phyloP scores from a whole-genome alignment of 2,797 vertebrate genomes.

The Naso thynnoides region DNA sequence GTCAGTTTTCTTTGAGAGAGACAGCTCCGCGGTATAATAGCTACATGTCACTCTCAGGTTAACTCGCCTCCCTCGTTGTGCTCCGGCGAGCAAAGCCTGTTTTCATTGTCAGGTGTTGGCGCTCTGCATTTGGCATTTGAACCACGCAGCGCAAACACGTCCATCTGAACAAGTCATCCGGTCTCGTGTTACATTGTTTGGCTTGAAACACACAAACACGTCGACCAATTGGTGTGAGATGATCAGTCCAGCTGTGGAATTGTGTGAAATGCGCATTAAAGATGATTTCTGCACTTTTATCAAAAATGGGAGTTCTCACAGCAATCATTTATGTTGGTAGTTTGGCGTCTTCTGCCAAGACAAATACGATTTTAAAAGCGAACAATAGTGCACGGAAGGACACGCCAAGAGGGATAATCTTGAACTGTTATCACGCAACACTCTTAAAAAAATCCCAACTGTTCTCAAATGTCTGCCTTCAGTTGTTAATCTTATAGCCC shows the following conservation, averaged over 20 bases:
- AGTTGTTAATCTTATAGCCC: neutral
- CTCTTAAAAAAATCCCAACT: neutral
- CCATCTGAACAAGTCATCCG: constrained; percentile 15
- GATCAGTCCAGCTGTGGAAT: neutral
- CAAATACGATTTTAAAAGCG: neutral
- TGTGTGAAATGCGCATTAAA: neutral
- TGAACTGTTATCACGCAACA: constrained; percentile 6
- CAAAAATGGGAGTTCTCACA: neutral
- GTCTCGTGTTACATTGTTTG: constrained; percentile 25
- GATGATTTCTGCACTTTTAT: neutral
- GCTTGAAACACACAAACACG: constrained; percentile 6
- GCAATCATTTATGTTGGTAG: neutral
- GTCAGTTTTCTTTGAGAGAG: constrained; percentile 37
- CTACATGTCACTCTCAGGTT: constrained; percentile 63
- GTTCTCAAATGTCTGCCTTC: neutral
- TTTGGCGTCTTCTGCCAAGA: too few relatives aligned
- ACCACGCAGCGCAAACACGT: constrained; percentile 21
- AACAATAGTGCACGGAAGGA: neutral
- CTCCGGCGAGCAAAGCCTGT: constrained; percentile 50
- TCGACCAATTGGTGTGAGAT: constrained; percentile 12
- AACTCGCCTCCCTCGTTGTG: constrained; percentile 55
- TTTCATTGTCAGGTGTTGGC: constrained; percentile 57
- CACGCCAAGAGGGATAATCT: constrained; percentile 9
- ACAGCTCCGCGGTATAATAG: constrained; percentile 37
- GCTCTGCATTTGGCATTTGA: constrained; percentile 40